phyloP scores from a whole-genome alignment of 2,113 vertebrate species.

The Lutjanus erythropterus region DNA sequence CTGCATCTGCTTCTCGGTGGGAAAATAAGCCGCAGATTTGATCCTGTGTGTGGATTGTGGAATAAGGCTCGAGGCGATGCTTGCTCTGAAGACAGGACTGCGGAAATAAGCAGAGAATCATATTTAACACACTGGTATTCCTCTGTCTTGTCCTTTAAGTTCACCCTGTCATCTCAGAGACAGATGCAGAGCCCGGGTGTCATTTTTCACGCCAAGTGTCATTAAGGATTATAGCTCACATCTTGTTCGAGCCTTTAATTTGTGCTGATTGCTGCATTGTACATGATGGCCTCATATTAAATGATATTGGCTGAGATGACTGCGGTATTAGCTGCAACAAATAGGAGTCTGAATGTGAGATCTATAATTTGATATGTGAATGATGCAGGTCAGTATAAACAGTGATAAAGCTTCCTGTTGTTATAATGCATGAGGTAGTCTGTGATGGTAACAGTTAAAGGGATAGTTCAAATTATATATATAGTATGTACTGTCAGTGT shows the following conservation, averaged over 20 bases:
- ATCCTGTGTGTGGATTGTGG: conserved; percentile 66
- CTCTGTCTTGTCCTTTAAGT: conserved; percentile 41
- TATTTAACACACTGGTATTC: conserved; percentile 45
- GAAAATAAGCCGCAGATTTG: conserved; percentile 56
- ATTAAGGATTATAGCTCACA: neutral
- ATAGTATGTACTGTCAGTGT: too few species aligned
- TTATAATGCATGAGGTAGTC: neutral
- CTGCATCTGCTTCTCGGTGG: conserved; percentile 55
- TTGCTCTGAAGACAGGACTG: conserved; percentile 56
- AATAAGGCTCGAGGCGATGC: conserved; percentile 73
- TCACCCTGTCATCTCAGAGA: conserved; percentile 30
- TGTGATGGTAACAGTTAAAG: neutral
- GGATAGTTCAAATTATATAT: too few species aligned
- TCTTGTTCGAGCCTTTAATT: conserved; percentile 19
- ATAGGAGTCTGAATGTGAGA: conserved; percentile 1
- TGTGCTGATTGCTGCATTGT: neutral
- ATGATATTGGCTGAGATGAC: neutral
- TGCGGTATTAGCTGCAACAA: neutral
- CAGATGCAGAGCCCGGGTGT: neutral
- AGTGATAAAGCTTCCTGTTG: neutral
- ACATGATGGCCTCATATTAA: neutral
- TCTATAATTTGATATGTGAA: neutral
- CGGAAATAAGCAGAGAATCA: conserved; percentile 58
- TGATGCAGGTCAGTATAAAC: neutral
- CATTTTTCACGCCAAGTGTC: conserved; percentile 17